Conservation (phyloP, 1,140 invertebrate species). For the Drosophila leontia region DNA sequence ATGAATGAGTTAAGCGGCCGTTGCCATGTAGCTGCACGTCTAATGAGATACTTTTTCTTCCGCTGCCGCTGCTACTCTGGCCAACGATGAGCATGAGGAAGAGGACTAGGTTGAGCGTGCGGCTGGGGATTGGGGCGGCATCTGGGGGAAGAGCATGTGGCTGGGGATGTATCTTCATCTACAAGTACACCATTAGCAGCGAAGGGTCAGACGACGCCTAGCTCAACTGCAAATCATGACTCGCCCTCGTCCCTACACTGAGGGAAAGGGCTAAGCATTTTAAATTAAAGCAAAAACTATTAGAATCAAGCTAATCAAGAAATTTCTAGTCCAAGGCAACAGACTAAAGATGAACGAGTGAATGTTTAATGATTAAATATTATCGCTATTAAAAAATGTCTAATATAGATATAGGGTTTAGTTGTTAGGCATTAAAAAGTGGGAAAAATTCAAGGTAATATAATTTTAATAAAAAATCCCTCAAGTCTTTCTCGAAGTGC, state of each 20-base stretch:
- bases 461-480: neutral
- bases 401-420: neutral
- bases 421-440: neutral
- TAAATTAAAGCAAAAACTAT: neutral
- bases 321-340: neutral
- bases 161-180: slow-evolving; percentile 55
- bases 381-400: neutral
- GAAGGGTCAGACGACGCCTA: slow-evolving; percentile 35
- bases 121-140: neutral
- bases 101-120: slow-evolving; percentile 9
- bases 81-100: neutral
- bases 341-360: neutral
- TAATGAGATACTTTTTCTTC: slow-evolving; percentile 80
- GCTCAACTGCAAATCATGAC: slow-evolving; percentile 64
- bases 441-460: neutral
- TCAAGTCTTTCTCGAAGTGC: slow-evolving; percentile 9
- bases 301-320: neutral
- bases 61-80: slow-evolving; percentile 10
- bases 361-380: neutral
- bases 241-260: neutral
- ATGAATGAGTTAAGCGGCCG: slow-evolving; percentile 81
- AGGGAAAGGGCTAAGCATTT: neutral
- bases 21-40: slow-evolving; percentile 73
- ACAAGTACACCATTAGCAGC: slow-evolving; percentile 43
- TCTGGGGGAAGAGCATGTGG: slow-evolving; percentile 4